Base-by-base conservation (phyloP, 2,888 invertebrate genomes). In the Bedellia somnulentella region DNA sequence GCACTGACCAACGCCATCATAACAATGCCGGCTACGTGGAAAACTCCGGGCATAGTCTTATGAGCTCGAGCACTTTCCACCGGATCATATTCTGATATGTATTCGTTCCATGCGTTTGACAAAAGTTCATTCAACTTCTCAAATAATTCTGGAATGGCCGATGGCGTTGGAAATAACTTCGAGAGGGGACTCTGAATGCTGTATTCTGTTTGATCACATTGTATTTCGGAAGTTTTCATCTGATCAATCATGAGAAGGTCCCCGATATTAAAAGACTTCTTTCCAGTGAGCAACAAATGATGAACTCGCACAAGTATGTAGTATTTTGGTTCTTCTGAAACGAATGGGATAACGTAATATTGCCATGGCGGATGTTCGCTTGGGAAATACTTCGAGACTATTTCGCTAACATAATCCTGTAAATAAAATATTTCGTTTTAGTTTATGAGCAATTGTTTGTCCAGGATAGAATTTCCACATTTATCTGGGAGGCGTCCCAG, bases 41-140 rank as follows among this genome's bases (percentile, higher is more conserved):
- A 80, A 1, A 80, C 55, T 4, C 80, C 80, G 1, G 83, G 82
- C 12, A 76, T 52, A 4, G 75, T 77, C 45, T 85, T 85, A 10
- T 81, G 48, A 0, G 83, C 73, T 35, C 82, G 73, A 0, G 87
- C 85, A 32, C 85, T 81, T 50, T 89, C 88, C 4, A 85, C 62
- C 0, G 89, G 89, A 51, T 90, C 90, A 39, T 87, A 86, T 44
- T 85, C 83, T 14, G 83, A 85, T 4, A 88, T 80, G 41, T 89
- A 88, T 45, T 88, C 87, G 47, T 89, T 89, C 89, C 89, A 90
- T 12, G 80, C 73, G 42, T 88, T 88, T 11, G 85, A 81, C 17
- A 87, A 57, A 35, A 82, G 82, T 42, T 86, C 84, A 23, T 80
- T 78, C 9, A 89, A 41, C 39, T 85, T 85, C 22, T 81, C 80